Evolutionary conservation across 2,797 vertebrate species (phyloP).

Genomic region (Lepilemur septentrionalis): DNA sequence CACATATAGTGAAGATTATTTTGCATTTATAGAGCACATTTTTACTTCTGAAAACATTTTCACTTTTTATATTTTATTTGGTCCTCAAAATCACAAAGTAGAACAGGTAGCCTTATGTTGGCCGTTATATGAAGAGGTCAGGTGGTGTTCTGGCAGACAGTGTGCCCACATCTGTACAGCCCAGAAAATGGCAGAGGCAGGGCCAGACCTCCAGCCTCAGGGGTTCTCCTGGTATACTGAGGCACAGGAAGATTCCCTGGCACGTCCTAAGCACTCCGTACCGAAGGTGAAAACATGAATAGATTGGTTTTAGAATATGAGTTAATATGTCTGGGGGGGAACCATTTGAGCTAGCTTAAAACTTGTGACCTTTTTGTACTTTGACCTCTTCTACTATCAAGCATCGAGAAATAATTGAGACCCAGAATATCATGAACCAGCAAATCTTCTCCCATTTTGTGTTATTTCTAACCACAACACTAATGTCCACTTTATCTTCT

Average conservation of each 20-base stretch:
- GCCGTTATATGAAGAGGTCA: background rate
- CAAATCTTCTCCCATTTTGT: background rate
- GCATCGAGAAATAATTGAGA: background rate
- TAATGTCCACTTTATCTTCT: background rate
- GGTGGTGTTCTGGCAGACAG: background rate
- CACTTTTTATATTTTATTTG: background rate
- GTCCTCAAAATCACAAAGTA: background rate
- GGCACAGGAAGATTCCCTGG: background rate
- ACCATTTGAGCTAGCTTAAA: background rate
- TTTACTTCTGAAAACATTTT: background rate
- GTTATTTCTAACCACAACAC: background rate
- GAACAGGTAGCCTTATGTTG: background rate
- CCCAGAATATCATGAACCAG: background rate
- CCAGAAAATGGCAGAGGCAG: background rate
- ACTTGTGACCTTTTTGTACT: background rate
- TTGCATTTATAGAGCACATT: background rate
- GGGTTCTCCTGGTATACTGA: background rate
- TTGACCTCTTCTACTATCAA: background rate
- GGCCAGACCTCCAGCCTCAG: background rate
- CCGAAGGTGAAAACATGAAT: background rate
- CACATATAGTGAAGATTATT: background rate
- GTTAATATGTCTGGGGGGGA: background rate
- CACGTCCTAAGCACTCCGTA: background rate
- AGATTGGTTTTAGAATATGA: conserved; percentile 1
- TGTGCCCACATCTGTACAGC: too few relatives aligned